Conservation (phyloP, 2,113 vertebrate genomes). For the Pomatorhinus ruficollis region DNA sequence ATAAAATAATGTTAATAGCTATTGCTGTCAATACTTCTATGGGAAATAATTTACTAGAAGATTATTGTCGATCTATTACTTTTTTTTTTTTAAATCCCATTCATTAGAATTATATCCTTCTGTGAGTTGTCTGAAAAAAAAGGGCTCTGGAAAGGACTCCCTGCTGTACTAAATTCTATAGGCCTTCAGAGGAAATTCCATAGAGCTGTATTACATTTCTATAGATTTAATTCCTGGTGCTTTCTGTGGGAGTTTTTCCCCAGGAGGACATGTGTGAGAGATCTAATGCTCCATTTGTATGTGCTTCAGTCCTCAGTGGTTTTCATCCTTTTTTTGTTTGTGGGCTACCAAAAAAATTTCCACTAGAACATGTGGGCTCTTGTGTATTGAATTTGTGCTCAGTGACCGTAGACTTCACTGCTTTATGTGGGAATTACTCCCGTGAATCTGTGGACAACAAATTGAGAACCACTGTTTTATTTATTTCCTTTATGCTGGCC, state of each 20-base stretch:
- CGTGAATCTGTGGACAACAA: neutral
- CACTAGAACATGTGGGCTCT: neutral
- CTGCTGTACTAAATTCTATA: slow-evolving; percentile 43
- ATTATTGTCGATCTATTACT: slow-evolving; percentile 11
- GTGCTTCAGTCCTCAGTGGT: neutral
- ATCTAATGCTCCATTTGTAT: slow-evolving; percentile 23
- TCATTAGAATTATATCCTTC: slow-evolving; percentile 29
- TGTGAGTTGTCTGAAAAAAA: slow-evolving; percentile 2
- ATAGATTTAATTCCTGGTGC: slow-evolving; percentile 33
- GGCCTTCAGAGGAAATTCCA: slow-evolving; percentile 29
- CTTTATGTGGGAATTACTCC: neutral
- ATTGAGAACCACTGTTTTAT: neutral
- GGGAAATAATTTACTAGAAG: slow-evolving; percentile 34
- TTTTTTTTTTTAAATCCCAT: neutral
- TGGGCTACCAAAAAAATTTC: neutral
- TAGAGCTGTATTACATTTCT: slow-evolving; percentile 19
- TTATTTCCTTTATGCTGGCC: neutral
- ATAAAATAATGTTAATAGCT: neutral
- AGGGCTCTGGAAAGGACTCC: slow-evolving; percentile 19
- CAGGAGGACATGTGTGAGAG: neutral
- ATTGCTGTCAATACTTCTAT: neutral
- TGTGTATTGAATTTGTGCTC: neutral
- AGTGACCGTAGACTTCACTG: neutral
- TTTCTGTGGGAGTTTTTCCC: slow-evolving; percentile 22
- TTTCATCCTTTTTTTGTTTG: slow-evolving; percentile 11